These are phyloP conservation scores for Cenopis cana DNA, from an alignment of 2,888 invertebrate species.

Conservation along the genomic window DNA sequence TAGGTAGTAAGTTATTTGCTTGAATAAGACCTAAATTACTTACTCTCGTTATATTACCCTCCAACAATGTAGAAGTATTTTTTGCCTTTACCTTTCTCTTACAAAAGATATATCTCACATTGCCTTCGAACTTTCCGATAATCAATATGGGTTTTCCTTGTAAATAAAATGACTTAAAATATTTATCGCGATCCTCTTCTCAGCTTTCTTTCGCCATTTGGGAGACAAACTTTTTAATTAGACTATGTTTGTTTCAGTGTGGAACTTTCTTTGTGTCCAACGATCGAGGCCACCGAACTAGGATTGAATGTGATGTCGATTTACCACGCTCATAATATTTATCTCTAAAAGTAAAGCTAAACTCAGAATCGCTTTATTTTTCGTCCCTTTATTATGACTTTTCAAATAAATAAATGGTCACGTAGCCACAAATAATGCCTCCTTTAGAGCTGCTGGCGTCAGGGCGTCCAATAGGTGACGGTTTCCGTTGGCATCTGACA, in stretches of 20 bases:
- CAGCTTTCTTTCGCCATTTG: constrained; percentile 10
- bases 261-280: constrained; percentile 43
- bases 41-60: not conserved
- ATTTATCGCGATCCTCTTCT: constrained; percentile 22
- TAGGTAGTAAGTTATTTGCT: not conserved
- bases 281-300: constrained; percentile 38
- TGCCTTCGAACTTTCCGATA: constrained; percentile 20
- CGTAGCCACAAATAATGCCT: not conserved
- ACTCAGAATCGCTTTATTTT: too few relatives aligned
- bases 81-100: constrained; percentile 5
- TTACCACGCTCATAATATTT: constrained; percentile 10
- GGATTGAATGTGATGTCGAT: constrained; percentile 39
- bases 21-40: too few relatives aligned
- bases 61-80: not conserved
- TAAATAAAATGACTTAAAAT: constrained; percentile 31
- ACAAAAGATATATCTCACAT: constrained; percentile 15
- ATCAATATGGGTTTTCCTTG: constrained; percentile 38
- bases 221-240: constrained; percentile 46
- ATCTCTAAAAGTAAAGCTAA: too few relatives aligned
- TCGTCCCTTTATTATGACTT: too few relatives aligned
- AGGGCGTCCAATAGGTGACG: not conserved
- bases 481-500: not conserved
- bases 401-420: too few relatives aligned
- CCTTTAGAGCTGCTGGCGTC: not conserved
- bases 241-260: constrained; percentile 41